A percentile compares a stretch with the other conserved stretches of the same genome.
Evolutionary conservation across 1,140 invertebrate species (phyloP).

Genomic region (Drosophila melanica): DNA sequence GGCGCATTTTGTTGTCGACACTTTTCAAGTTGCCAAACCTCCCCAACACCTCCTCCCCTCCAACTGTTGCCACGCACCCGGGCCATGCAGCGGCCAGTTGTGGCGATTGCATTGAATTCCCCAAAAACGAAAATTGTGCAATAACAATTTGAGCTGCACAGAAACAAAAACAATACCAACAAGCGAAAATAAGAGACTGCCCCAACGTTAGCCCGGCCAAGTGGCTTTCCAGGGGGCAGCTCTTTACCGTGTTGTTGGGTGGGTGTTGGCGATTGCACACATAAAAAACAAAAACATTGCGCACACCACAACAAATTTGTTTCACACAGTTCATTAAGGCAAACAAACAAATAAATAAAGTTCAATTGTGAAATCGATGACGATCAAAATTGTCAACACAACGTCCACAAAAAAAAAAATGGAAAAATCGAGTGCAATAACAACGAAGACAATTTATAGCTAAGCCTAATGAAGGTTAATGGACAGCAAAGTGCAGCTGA

Average conservation of each 20-base stretch:
- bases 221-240: conserved; percentile 27
- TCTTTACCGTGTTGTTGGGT: conserved; percentile 31
- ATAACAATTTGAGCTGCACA: conserved; percentile 78
- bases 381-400: conserved; percentile 71
- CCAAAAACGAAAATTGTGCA: conserved; percentile 73
- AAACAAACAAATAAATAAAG: conserved; percentile 76
- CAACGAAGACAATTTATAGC: conserved; percentile 40
- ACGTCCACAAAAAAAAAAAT: conserved; percentile 16
- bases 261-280: conserved; percentile 54
- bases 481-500: conserved; percentile 62
- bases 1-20: conserved; percentile 75
- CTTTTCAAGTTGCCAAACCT: conserved; percentile 21
- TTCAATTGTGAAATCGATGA: conserved; percentile 72
- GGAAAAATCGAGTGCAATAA: conserved; percentile 32
- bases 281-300: conserved; percentile 2
- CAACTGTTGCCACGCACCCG: conserved; percentile 3
- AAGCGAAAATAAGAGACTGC: conserved; percentile 34
- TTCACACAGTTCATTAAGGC: conserved; percentile 79
- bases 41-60: neutral
- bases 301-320: conserved; percentile 48
- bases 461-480: conserved; percentile 79
- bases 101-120: conserved; percentile 71
- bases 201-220: conserved; percentile 37
- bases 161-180: conserved; percentile 28
- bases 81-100: conserved; percentile 34